These are phyloP conservation scores for Lithophane semibrunnea DNA, from an alignment of 2,888 invertebrate species.

Conservation along the genomic window DNA sequence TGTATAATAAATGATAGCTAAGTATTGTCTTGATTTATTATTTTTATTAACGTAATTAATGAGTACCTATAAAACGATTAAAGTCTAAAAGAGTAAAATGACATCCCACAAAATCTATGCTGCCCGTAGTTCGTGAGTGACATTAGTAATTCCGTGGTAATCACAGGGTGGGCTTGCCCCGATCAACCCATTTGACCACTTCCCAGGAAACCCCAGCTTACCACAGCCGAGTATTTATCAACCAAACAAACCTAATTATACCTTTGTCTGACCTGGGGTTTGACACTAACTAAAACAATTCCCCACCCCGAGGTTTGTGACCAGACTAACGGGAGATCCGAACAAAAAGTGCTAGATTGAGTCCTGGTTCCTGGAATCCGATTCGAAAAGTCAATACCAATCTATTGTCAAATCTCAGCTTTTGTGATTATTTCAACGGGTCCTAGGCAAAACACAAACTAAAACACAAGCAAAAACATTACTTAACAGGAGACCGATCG, in stretches of 20 bases:
- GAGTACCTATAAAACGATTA: not conserved
- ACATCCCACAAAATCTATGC: not conserved
- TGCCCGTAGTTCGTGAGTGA: not conserved
- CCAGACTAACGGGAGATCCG: not conserved
- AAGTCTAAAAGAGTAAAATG: not conserved
- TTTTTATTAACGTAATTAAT: not conserved
- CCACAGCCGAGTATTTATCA: not conserved
- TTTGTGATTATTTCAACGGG: not conserved
- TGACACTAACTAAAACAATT: conserved; percentile 13
- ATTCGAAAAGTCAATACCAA: conserved; percentile 1
- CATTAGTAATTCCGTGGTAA: not conserved
- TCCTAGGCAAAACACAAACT: not conserved
- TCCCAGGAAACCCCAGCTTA: conserved; percentile 5
- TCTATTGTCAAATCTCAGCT: conserved; percentile 1
- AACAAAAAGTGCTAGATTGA: not conserved
- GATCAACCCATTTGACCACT: not conserved
- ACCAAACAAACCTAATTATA: conserved; percentile 25
- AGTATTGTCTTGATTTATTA: not conserved
- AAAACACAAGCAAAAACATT: not conserved
- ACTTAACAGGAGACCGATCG: not conserved
- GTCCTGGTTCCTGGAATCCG: not conserved
- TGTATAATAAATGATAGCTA: not conserved
- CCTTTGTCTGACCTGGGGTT: not conserved
- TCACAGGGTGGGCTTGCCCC: not conserved
- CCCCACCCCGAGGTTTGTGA: not conserved